These are phyloP conservation scores for Oscheius sp. DNA, from an alignment of 2,888 invertebrate species.

Conservation along the genomic window DNA sequence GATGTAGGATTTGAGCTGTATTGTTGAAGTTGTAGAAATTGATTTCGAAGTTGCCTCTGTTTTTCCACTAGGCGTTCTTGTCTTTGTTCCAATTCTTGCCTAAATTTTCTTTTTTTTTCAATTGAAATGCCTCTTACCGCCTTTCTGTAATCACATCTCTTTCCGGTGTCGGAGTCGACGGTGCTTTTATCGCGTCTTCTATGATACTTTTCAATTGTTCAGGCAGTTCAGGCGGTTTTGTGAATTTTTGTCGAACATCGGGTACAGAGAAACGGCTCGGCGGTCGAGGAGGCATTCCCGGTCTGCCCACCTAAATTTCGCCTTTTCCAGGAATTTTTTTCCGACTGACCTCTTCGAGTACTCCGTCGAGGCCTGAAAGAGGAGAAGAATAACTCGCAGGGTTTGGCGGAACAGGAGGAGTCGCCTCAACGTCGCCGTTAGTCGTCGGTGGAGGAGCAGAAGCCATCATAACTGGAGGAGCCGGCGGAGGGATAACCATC, in stretches of 20 bases:
- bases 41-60: slow-evolving; percentile 59
- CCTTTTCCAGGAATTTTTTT: neutral
- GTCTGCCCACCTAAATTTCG: slow-evolving; percentile 11
- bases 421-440: neutral
- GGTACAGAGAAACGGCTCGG: slow-evolving; percentile 58
- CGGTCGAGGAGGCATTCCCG: slow-evolving; percentile 58
- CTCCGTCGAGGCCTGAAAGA: slow-evolving; percentile 37
- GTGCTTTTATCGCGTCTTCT: slow-evolving; percentile 47
- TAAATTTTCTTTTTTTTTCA: slow-evolving; percentile 16
- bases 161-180: slow-evolving; percentile 47
- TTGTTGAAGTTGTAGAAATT: slow-evolving; percentile 63
- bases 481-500: neutral
- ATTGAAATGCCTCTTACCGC: slow-evolving; percentile 19
- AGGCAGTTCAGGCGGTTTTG: slow-evolving; percentile 53
- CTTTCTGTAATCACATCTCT: slow-evolving; percentile 38
- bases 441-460: slow-evolving; percentile 2
- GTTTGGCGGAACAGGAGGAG: slow-evolving; percentile 48
- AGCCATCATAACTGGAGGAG: slow-evolving; percentile 4
- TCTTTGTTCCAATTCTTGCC: slow-evolving; percentile 59
- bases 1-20: slow-evolving; percentile 36
- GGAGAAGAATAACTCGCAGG: slow-evolving; percentile 42
- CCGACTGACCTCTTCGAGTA: slow-evolving; percentile 35
- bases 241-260: slow-evolving; percentile 56
- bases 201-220: slow-evolving; percentile 49
- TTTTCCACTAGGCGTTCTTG: slow-evolving; percentile 63